Base-by-base conservation (phyloP, 23 tunicate genomes). In the Diplosoma virens region DNA sequence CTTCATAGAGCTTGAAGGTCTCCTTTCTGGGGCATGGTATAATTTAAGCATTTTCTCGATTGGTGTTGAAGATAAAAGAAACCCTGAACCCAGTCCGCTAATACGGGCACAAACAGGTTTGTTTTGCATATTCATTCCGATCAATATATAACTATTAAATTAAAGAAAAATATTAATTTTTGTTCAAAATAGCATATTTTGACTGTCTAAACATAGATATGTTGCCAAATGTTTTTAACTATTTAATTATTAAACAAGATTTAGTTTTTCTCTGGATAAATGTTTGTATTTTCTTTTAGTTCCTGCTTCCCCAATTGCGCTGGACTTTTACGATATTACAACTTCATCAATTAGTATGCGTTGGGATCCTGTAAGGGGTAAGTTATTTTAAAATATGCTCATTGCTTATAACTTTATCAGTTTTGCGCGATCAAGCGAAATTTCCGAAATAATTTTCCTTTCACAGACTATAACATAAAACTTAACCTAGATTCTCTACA, bases 21-120 rank as follows among this genome's bases (percentile, higher is more conserved):
- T 87, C 37, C 20, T 73, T 2, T 75, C 95, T 3, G 95, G 95
- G 9, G 79, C 41, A 6, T 87, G 83, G 84, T 87, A 87, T 32
- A 76, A 87, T 46, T 74, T 87, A 29, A 34, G 79, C 21, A 83
- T 87, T 25, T 33, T 3, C 37, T 81, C 87, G 0, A 75, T 87
- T 24, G 95, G 95, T 9, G 55, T 22, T 14, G 50, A 66, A 1
- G 54, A 76, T 33, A 61, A 83, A 35, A 47, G 65, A 21, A 87
- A 82, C 30, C 23, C 28, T 31, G 33, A 75, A 55, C 75, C 59
- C 5, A 87, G 95, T 59, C 47, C 45, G 2, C 30, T 58, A 24
- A 32, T 79, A 14, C 36, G 80, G 36, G 67, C 41, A 18, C 95
- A 87, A 76, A 87, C 95, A 66, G 72, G 95, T 87, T 30, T 17